These are phyloP conservation scores for Mechanitis mazaeus DNA, from an alignment of 2,888 invertebrate genomes.

Conservation along the genomic window DNA sequence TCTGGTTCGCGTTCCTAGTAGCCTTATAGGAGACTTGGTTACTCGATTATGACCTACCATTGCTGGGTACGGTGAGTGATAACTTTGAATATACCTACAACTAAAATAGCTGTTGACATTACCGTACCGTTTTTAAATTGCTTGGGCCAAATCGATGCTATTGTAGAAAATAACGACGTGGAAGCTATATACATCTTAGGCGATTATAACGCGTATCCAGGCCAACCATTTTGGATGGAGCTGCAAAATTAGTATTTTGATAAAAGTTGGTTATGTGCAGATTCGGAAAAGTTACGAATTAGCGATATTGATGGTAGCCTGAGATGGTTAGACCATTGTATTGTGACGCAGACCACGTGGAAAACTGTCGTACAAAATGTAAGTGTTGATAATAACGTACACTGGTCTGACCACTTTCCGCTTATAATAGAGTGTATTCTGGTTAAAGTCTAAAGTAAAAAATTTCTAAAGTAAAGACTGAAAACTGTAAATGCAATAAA, in stretches of 20 bases:
- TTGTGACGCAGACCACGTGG: conserved; percentile 19
- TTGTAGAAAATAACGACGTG: conserved; percentile 13
- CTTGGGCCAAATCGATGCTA: conserved; percentile 19
- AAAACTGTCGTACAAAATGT: conserved; percentile 4
- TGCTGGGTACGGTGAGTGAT: conserved; percentile 9
- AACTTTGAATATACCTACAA: conserved; percentile 9
- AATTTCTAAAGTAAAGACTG: conserved; percentile 1
- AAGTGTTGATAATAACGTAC: conserved; percentile 5
- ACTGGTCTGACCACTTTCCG: conserved; percentile 25
- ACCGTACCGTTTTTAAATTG: no score
- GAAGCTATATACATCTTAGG: conserved; percentile 7
- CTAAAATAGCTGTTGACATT: conserved; percentile 17
- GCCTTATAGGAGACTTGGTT: conserved; percentile 22
- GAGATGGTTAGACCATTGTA: conserved; percentile 26
- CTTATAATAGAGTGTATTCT: conserved; percentile 17
- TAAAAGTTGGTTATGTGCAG: conserved; percentile 9
- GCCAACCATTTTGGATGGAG: conserved; percentile 20
- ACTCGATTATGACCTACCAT: conserved; percentile 14
- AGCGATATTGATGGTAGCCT: conserved; percentile 21
- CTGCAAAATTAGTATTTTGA: conserved; percentile 17
- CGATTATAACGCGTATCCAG: conserved; percentile 16
- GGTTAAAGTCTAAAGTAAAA: conserved; percentile 4
- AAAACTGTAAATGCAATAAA: conserved; percentile 9
- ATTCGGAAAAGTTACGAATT: conserved; percentile 6
- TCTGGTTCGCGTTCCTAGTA: not conserved